A percentile compares a stretch with the other conserved stretches of the same genome.
These are phyloP conservation scores for Oceanites oceanicus DNA, from an alignment of 2,113 vertebrate species.

Conservation along the genomic window DNA sequence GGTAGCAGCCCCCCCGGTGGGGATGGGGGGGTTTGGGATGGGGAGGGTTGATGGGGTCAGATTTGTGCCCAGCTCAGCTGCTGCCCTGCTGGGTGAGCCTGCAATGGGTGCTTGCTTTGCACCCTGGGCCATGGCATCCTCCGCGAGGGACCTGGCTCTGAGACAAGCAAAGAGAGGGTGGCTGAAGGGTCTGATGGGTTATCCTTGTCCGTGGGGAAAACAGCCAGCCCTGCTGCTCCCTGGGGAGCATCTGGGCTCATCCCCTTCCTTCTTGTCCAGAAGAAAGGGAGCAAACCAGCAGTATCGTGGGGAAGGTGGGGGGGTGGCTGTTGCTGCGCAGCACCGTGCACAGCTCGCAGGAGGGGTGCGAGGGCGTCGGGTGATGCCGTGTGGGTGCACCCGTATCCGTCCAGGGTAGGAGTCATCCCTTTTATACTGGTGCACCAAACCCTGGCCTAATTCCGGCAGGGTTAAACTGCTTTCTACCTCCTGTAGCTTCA, in stretches of 20 bases:
- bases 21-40: background rate
- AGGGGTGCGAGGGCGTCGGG: rapidly evolving
- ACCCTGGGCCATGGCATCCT: rapidly evolving
- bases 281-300: rapidly evolving
- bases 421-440: rapidly evolving
- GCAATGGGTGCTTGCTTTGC: rapidly evolving
- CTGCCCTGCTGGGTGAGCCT: background rate
- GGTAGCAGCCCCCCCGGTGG: no score
- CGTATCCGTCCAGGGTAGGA: rapidly evolving
- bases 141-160: rapidly evolving
- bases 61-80: rapidly evolving
- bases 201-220: rapidly evolving
- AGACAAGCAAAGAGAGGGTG: rapidly evolving
- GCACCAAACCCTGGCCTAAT: rapidly evolving
- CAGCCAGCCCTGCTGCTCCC: background rate
- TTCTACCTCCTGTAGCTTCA: rapidly evolving
- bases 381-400: rapidly evolving
- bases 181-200: background rate
- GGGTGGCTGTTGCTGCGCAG: background rate
- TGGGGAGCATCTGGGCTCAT: background rate
- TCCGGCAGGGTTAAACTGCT: rapidly evolving
- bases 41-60: rapidly evolving
- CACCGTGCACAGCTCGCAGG: rapidly evolving
- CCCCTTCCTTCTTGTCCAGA: background rate
- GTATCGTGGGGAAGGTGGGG: rapidly evolving